Evolutionary conservation across 2,797 vertebrate species (phyloP), one percentile per base, ranked within the genome.

Genomic region (Gallinago solitaria): DNA sequence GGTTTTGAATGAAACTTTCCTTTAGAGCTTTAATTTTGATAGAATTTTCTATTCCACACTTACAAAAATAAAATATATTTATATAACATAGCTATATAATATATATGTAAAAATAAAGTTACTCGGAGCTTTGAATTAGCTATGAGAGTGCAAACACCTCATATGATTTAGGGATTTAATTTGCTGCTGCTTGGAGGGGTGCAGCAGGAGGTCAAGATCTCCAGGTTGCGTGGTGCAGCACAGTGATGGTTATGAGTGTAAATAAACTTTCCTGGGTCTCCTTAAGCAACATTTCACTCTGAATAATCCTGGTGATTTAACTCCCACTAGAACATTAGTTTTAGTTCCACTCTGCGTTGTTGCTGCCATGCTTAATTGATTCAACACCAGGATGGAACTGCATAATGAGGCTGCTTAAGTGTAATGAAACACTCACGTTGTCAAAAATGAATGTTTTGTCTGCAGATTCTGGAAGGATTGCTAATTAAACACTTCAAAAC

Each of bases 361-460:
- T 76, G 71, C 80, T 16, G n/a, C 86, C 54, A 33, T 91, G 93
- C 84, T 92, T 95, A 96, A 95, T 94, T 95, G 93, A 96, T 96
- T 96, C 83, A 88, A 53, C 84, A 94, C 53, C 70, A 84, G 86
- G 79, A 92, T 85, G 59, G 81, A 76, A 54, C 79, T 75, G 86
- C 57, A 83, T 95, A 96, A 97, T 92, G 79, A 95, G 39, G 33
- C 87, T 91, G 75, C 83, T 97, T 91, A 91, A 94, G 74, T 59
- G 41, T 71, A 95, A 89, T 88, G 90, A 94, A 97, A 90, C 73
- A 21, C 28, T 80, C 1, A 4, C 47, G 9, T 64, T 91, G 83
- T 87, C 59, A 75, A 74, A 95, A 96, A 87, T 25, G 41, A 86
- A 80, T 18, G 1, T 90, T 95, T 95, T 85, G 39, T 56, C 70